phyloP scores from a whole-genome alignment of 1,140 invertebrate species.

The Leguminivora glycinivorella region DNA sequence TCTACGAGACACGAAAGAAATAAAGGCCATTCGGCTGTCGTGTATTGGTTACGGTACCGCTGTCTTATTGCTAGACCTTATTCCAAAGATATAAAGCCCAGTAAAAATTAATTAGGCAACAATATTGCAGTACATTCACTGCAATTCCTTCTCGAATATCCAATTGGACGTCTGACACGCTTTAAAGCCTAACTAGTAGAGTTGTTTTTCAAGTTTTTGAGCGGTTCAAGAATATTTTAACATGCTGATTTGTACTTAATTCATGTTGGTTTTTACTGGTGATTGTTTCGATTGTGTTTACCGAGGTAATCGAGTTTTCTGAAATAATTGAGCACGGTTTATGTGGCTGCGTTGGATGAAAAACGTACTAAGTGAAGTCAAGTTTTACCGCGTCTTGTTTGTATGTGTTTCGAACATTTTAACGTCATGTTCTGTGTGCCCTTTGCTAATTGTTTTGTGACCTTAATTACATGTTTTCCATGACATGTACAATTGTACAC shows the following conservation, averaged over 20 bases:
- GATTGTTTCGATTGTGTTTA: background rate
- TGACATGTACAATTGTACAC: too few species aligned
- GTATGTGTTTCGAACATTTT: background rate
- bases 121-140: too few species aligned
- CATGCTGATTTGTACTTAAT: background rate
- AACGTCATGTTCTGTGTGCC: too few species aligned
- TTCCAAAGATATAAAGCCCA: too few species aligned
- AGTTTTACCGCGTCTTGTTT: background rate
- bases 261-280: background rate
- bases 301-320: slow-evolving; percentile 9
- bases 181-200: background rate
- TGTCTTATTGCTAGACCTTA: too few species aligned
- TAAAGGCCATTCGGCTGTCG: background rate
- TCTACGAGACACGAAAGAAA: slow-evolving; percentile 21
- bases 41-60: background rate
- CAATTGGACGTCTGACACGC: too few species aligned
- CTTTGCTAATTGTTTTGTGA: background rate
- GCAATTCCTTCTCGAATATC: too few species aligned
- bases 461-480: too few species aligned
- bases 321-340: background rate
- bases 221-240: background rate
- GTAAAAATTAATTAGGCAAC: too few species aligned
- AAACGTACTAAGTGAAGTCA: background rate
- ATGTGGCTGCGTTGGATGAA: background rate
- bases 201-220: background rate